Percentiles rank a stretch among this genome's conserved stretches.
phyloP scores from a whole-genome alignment of 2,113 vertebrate genomes.

The Tamias sibiricus region DNA sequence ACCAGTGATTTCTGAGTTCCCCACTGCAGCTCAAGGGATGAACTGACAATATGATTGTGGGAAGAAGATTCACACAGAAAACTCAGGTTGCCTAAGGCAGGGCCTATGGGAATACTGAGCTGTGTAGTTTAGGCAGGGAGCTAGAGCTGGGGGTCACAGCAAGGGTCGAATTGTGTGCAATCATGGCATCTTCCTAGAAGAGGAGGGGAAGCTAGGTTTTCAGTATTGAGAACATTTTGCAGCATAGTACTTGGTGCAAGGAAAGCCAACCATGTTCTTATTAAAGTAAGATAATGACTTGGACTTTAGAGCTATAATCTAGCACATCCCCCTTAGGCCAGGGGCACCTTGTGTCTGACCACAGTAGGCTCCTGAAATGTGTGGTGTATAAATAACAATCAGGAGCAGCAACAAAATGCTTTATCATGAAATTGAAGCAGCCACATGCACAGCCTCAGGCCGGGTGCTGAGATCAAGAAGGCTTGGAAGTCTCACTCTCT shows the following conservation, averaged over 20 bases:
- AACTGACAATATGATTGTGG: not conserved
- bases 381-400: not conserved
- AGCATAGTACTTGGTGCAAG: accelerated
- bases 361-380: not conserved
- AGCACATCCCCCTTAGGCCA: not conserved
- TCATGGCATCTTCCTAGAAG: not conserved
- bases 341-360: not conserved
- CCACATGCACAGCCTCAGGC: accelerated
- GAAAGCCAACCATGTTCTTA: not conserved
- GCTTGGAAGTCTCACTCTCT: accelerated
- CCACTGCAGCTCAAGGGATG: no score
- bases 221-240: not conserved
- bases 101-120: not conserved
- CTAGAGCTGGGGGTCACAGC: not conserved
- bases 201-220: not conserved
- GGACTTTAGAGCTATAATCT: not conserved
- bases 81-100: not conserved
- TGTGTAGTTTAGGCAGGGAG: accelerated
- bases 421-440: accelerated
- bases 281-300: not conserved
- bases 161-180: not conserved
- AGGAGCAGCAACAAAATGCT: not conserved
- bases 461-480: not conserved
- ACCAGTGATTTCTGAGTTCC: not conserved
- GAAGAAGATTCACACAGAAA: not conserved